phyloP scores from a whole-genome alignment of 1,140 invertebrate species.

The Tigriopus japonicus region DNA sequence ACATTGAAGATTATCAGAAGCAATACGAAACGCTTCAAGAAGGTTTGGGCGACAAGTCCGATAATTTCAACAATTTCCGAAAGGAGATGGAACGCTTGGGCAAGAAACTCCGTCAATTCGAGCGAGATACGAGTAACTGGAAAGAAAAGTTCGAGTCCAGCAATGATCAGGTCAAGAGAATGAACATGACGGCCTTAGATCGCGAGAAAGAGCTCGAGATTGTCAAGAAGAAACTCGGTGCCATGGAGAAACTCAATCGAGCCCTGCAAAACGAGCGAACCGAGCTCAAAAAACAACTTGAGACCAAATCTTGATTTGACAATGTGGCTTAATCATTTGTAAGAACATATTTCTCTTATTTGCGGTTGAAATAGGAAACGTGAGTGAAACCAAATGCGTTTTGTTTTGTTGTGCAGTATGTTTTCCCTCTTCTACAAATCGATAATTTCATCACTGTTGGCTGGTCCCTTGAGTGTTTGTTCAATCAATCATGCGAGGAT shows the following conservation, averaged over 20 bases:
- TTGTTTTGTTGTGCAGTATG: too few species aligned
- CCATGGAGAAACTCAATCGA: constrained; percentile 11
- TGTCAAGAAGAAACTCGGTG: constrained; percentile 3
- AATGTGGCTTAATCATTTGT: too few species aligned
- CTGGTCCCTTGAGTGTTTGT: too few species aligned
- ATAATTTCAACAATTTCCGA: neutral
- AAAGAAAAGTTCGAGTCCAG: constrained; percentile 3
- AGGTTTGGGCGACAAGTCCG: neutral
- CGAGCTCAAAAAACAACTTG: too few species aligned
- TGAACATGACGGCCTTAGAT: neutral
- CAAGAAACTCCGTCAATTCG: neutral
- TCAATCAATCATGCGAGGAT: too few species aligned
- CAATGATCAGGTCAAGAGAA: constrained; percentile 10
- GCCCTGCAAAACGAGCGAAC: neutral
- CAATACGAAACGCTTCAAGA: neutral
- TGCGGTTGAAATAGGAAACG: too few species aligned
- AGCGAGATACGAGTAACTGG: neutral
- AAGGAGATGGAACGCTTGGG: constrained; percentile 2
- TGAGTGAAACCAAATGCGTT: too few species aligned
- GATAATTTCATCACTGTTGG: too few species aligned
- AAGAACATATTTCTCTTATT: too few species aligned
- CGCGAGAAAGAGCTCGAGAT: neutral
- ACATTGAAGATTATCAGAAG: neutral
- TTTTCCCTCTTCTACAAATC: too few species aligned
- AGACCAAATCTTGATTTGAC: too few species aligned